phyloP scores from a whole-genome alignment of 2,888 invertebrate species.

The Plusia festucae region DNA sequence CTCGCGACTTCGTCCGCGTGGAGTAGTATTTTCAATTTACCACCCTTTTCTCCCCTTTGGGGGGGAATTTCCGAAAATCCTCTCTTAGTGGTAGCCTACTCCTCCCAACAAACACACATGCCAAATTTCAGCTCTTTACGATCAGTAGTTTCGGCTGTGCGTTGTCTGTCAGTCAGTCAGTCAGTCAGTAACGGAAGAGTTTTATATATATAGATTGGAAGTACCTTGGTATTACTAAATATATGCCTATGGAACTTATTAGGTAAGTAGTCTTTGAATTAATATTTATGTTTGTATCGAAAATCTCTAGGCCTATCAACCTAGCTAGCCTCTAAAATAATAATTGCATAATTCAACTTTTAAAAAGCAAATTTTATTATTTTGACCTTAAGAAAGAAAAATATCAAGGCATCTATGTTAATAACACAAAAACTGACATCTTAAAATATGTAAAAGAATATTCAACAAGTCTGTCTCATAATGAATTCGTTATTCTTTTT shows the following conservation, averaged over 20 bases:
- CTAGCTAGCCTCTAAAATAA: not conserved
- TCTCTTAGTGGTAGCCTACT: no score
- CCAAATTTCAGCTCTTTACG: no score
- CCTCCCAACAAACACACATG: no score
- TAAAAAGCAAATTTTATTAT: conserved; percentile 16
- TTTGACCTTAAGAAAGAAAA: conserved; percentile 30
- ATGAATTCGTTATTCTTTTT: conserved; percentile 13
- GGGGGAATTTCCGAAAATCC: no score
- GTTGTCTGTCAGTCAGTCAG: no score
- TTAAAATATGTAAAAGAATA: conserved; percentile 25
- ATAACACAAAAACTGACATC: conserved; percentile 31
- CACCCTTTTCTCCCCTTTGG: no score
- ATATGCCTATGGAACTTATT: no score
- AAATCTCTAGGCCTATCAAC: not conserved
- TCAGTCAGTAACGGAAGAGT: no score
- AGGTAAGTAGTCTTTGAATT: not conserved
- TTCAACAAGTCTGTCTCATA: conserved; percentile 26
- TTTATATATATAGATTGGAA: no score
- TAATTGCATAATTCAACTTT: not conserved
- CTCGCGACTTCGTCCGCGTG: no score
- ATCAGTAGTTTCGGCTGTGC: no score
- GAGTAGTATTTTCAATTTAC: no score
- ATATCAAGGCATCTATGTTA: conserved; percentile 41
- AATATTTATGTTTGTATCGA: not conserved
- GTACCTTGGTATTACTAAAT: not conserved